phyloP scores from a whole-genome alignment of 2,888 invertebrate species.

The Pristionchus arcanus region DNA sequence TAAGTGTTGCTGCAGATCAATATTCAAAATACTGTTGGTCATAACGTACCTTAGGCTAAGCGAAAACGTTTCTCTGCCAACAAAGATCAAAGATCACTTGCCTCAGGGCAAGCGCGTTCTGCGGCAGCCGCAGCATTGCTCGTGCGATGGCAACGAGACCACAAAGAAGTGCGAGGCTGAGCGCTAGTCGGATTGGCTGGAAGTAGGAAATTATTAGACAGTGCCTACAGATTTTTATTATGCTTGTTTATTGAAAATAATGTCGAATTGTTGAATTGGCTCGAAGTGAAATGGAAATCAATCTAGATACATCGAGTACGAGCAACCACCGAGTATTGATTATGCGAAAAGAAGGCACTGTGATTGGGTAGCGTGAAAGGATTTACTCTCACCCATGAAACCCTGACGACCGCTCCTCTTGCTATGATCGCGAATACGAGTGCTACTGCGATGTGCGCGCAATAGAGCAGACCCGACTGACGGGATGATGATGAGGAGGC shows the following conservation, averaged over 20 bases:
- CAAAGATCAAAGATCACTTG: not conserved
- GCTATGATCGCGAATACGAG: not conserved
- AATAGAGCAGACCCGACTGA: constrained; percentile 1
- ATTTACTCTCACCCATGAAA: not conserved
- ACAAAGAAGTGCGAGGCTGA: not conserved
- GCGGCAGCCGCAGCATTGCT: not conserved
- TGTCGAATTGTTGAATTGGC: too few species aligned
- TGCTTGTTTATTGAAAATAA: too few species aligned
- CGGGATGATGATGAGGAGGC: not conserved
- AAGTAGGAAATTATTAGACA: not conserved
- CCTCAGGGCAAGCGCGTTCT: constrained; percentile 41
- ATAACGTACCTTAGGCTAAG: too few species aligned
- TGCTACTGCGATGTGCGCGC: not conserved
- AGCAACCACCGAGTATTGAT: too few species aligned
- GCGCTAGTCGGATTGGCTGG: not conserved
- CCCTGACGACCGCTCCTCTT: not conserved
- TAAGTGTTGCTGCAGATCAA: too few species aligned
- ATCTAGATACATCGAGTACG: too few species aligned
- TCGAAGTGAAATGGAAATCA: too few species aligned
- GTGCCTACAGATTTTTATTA: not conserved
- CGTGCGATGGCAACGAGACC: not conserved
- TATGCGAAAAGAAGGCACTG: too few species aligned
- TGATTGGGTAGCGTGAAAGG: too few species aligned
- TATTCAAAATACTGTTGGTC: too few species aligned
- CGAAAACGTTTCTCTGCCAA: too few species aligned